These are phyloP conservation scores for Chaetodon auriga DNA, from an alignment of 2,113 vertebrate species.

Conservation along the genomic window DNA sequence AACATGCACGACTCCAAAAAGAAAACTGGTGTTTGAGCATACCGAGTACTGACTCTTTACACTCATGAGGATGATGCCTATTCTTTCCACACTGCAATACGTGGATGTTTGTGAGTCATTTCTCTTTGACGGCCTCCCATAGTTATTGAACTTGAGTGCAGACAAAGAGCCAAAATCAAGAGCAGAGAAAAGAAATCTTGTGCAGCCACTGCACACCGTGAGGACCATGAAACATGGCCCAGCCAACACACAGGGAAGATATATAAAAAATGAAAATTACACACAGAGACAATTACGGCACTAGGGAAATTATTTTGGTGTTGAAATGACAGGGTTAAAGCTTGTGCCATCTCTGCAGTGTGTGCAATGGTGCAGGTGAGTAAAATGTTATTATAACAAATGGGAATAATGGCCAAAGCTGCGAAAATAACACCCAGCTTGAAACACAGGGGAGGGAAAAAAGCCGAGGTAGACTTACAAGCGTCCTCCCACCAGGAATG, in stretches of 20 bases:
- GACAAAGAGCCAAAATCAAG: background rate
- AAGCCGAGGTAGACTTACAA: background rate
- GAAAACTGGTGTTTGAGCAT: background rate
- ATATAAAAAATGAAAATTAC: background rate
- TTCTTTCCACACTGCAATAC: background rate
- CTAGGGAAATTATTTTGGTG: background rate
- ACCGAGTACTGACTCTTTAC: background rate
- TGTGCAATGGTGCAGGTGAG: conserved; percentile 8
- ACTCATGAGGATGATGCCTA: background rate
- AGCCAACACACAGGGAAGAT: background rate
- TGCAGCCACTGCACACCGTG: background rate
- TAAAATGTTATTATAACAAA: conserved; percentile 9
- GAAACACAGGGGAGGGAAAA: background rate
- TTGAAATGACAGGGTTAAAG: background rate
- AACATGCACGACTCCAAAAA: background rate
- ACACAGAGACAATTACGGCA: background rate
- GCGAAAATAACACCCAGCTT: conserved; percentile 16
- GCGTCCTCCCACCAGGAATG: background rate
- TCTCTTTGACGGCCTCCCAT: background rate
- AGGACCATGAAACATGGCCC: background rate
- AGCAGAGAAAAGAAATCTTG: background rate
- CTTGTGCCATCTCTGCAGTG: background rate
- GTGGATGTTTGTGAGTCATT: background rate
- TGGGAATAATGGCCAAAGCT: background rate
- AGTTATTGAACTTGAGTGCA: background rate